phyloP scores from a whole-genome alignment of 2,113 vertebrate species.

The Harpagus bidentatus region DNA sequence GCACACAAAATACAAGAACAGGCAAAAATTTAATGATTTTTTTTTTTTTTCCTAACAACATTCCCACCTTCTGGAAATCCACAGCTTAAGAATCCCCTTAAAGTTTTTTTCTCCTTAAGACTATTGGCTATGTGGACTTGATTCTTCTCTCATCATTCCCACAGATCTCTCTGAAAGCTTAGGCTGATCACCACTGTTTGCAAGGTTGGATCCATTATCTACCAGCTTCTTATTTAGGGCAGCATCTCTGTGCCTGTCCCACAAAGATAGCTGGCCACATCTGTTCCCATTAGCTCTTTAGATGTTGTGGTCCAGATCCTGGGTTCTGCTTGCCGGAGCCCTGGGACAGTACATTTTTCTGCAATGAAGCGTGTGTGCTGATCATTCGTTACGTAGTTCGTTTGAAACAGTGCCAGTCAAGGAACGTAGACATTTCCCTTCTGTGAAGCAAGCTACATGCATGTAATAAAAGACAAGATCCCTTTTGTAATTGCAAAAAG shows the following conservation, averaged over 20 bases:
- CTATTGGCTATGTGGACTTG: neutral
- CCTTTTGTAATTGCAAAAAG: neutral
- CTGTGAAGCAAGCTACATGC: neutral
- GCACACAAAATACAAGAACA: neutral
- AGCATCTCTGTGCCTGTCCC: neutral
- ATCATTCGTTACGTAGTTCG: neutral
- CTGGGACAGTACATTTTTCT: neutral
- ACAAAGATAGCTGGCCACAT: neutral
- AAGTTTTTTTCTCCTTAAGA: neutral
- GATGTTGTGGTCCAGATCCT: neutral
- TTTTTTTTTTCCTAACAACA: neutral
- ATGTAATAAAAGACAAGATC: neutral
- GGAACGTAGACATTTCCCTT: neutral
- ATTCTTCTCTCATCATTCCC: neutral
- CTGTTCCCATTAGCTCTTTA: neutral
- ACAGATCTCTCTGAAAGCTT: neutral
- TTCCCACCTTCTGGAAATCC: neutral
- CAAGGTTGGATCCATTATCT: neutral
- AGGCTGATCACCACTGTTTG: neutral
- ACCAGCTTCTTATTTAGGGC: neutral
- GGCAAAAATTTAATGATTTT: neutral
- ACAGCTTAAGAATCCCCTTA: neutral
- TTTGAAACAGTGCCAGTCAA: neutral
- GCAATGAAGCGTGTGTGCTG: neutral
- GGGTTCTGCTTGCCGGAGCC: neutral